phyloP scores from a whole-genome alignment of 2,113 vertebrate genomes.

The Amia ocellicauda region DNA sequence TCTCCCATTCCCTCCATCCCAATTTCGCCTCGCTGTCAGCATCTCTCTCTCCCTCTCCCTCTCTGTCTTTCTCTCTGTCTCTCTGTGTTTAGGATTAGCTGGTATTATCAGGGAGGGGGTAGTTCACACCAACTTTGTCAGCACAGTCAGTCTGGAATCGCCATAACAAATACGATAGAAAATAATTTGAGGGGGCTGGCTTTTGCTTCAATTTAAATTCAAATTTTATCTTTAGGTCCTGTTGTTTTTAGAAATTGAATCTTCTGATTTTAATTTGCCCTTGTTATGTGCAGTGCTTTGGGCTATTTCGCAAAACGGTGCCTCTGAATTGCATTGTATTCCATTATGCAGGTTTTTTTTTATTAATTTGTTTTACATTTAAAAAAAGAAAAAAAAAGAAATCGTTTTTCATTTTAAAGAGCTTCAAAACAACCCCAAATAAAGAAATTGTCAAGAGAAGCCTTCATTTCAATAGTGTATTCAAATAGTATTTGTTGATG shows the following conservation, averaged over 20 bases:
- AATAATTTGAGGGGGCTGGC: conserved; percentile 43
- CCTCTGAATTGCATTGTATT: conserved; percentile 52
- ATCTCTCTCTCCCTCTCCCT: not conserved
- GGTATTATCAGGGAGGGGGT: conserved; percentile 25
- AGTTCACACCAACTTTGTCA: conserved; percentile 44
- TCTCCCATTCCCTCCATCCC: conserved; percentile 19
- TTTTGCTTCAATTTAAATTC: conserved; percentile 61
- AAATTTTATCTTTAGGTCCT: conserved; percentile 65
- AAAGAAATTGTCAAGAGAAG: not conserved
- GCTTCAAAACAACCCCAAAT: no score
- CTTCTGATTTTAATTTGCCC: conserved; percentile 74
- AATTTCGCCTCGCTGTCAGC: not conserved
- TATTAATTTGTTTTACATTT: conserved; percentile 55
- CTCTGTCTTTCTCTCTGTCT: conserved; percentile 24
- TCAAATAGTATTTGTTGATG: not conserved
- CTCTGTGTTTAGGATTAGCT: conserved; percentile 27
- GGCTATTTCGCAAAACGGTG: conserved; percentile 50
- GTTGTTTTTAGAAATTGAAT: conserved; percentile 73
- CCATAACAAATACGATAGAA: conserved; percentile 60
- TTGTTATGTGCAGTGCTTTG: conserved; percentile 62
- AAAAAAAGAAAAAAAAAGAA: no score
- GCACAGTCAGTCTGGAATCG: conserved; percentile 59
- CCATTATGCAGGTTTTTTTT: conserved; percentile 61
- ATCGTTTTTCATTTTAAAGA: no score
- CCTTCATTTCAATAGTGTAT: no score